Base-by-base conservation (phyloP, 2,888 invertebrate genomes). In the Furcula furcula region DNA sequence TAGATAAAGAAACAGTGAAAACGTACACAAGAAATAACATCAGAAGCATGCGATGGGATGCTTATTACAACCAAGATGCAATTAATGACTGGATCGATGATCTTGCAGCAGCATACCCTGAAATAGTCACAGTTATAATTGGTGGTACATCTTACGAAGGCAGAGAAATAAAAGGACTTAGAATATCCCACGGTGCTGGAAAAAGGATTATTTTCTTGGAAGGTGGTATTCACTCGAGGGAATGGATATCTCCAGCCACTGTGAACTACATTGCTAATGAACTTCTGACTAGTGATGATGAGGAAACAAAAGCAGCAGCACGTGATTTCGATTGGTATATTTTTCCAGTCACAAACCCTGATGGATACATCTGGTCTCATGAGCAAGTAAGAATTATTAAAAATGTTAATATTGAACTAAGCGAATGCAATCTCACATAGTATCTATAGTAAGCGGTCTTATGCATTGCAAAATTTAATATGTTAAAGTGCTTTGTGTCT, bases 261-360 rank as follows among this genome's bases (percentile, higher is more conserved):
- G 90, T 91, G 0, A 91, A 92, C 0, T 93, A 90, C 76, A 89
- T 94, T 16, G 90, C 94, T 9, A 91, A 94, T 57, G 89, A 93
- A 66, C 67, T 95, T 11, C 66, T 94, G 5, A 92, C 90, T 0
- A 93, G 92, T 30, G 59, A 68, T 0, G 86, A 93, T 47, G 49
- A 81, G 0, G 75, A 76, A 19, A 79, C 91, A 0, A 79, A 89
- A 9, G 70, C 81, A 2, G 72, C 94, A 32, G 91, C 93, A 0
- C 90, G 92, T 35, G 90, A 88, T 41, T 91, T 91, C 45, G 94
- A 95, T 60, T 95, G 94, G 94, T 93, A 94, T 56, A 89, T 95
- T 22, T 90, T 95, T 46, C 94, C 95, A 0, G 91, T 93, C 0
- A 84, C 91, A 1, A 95, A 95, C 69, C 94, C 94, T 4, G 94